Evolutionary conservation across 1,140 invertebrate species (phyloP).

Genomic region (Drosophila nikananu): DNA sequence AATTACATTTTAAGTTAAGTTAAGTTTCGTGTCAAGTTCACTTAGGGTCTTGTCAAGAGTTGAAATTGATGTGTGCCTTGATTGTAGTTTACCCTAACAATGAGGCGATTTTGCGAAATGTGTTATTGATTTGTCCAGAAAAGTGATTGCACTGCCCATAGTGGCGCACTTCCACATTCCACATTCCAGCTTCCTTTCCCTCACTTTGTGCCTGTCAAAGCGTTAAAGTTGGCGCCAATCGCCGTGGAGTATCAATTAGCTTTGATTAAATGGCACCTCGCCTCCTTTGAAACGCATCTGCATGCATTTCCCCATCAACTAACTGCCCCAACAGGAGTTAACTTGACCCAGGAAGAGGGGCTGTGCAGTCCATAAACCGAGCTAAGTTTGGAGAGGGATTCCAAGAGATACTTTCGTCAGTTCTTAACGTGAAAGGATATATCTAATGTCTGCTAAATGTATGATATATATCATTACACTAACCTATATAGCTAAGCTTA

Average conservation of each 20-base stretch:
- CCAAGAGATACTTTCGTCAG: not conserved
- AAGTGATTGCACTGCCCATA: not conserved
- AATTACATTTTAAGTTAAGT: not conserved
- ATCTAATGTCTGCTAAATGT: too few species aligned
- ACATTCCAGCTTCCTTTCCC: not conserved
- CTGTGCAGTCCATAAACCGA: constrained; percentile 29
- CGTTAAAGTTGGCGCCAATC: constrained; percentile 62
- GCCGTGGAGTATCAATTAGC: constrained; percentile 59
- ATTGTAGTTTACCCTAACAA: not conserved
- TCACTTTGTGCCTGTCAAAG: constrained; percentile 44
- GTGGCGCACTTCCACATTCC: not conserved
- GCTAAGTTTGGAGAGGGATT: constrained; percentile 2
- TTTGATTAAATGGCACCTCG: constrained; percentile 54
- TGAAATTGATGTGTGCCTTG: not conserved
- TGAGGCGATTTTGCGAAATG: too few species aligned
- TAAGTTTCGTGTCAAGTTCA: not conserved
- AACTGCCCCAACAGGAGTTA: constrained; percentile 17
- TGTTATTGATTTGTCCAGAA: not conserved
- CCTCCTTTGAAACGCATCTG: not conserved
- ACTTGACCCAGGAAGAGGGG: constrained; percentile 2
- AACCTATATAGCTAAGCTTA: not conserved
- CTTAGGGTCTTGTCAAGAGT: not conserved
- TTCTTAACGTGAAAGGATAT: too few species aligned
- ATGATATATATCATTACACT: not conserved
- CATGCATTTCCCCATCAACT: not conserved